These are phyloP conservation scores for Ylistrum balloti DNA, from an alignment of 1,140 invertebrate species.

Conservation along the genomic window DNA sequence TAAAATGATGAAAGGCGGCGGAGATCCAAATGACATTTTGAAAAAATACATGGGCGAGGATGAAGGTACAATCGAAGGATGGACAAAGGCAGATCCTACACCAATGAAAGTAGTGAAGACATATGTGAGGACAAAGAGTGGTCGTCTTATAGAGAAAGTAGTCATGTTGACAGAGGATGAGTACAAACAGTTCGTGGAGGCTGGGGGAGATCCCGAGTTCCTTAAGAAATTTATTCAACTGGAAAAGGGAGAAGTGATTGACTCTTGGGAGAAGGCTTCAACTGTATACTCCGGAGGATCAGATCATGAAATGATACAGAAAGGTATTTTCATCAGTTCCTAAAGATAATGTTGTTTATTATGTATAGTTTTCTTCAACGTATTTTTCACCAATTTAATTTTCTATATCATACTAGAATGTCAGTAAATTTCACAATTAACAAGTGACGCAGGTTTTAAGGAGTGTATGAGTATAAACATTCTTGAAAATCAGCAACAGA, in stretches of 20 bases:
- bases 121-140: slow-evolving; percentile 79
- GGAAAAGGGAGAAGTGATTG: slow-evolving; percentile 79
- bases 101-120: slow-evolving; percentile 80
- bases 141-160: slow-evolving; percentile 79
- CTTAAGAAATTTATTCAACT: slow-evolving; percentile 80
- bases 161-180: slow-evolving; percentile 81
- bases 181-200: slow-evolving; percentile 76
- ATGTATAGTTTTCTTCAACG: too few species aligned
- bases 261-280: slow-evolving; percentile 81
- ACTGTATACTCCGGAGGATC: slow-evolving; percentile 76
- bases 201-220: slow-evolving; percentile 79
- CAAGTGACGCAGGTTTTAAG: too few species aligned
- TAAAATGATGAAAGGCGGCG: slow-evolving; percentile 74
- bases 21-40: slow-evolving; percentile 73
- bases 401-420: too few species aligned
- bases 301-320: slow-evolving; percentile 74
- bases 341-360: too few species aligned
- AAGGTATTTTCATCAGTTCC: too few species aligned
- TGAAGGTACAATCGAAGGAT: slow-evolving; percentile 75
- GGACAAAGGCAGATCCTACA: slow-evolving; percentile 72
- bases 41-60: slow-evolving; percentile 77
- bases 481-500: too few species aligned
- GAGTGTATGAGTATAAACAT: too few species aligned
- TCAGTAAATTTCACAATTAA: too few species aligned
- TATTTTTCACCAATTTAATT: too few species aligned